Percentiles rank a stretch among this genome's conserved stretches.
These are phyloP conservation scores for Phallusia fumigata DNA, from an alignment of 23 tunicate species.

Conservation along the genomic window DNA sequence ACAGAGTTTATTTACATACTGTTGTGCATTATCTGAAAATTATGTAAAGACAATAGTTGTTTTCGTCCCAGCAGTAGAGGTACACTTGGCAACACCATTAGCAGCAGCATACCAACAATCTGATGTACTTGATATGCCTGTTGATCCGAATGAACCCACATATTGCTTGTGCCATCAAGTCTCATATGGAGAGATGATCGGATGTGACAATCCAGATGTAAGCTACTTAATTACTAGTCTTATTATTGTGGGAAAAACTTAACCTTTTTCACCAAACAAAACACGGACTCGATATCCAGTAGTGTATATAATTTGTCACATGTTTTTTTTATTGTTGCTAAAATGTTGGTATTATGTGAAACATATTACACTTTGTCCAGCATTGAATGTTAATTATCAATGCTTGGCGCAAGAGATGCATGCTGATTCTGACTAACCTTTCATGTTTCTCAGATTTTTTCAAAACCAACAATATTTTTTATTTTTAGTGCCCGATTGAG, in stretches of 20 bases:
- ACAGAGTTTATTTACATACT: too few species aligned
- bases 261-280: too few species aligned
- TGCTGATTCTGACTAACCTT: too few species aligned
- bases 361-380: too few species aligned
- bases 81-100: constrained; percentile 16
- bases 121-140: constrained; percentile 95
- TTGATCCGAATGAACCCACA: constrained; percentile 99
- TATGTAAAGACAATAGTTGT: background rate
- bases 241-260: background rate
- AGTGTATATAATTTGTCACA: too few species aligned
- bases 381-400: too few species aligned
- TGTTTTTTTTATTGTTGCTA: too few species aligned
- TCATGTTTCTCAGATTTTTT: too few species aligned
- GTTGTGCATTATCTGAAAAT: background rate
- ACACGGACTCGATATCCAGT: too few species aligned
- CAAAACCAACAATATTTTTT: too few species aligned
- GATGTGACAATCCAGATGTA: constrained; percentile 94
- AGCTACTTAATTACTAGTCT: background rate
- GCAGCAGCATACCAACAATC: constrained; percentile 70
- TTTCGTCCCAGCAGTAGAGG: background rate
- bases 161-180: constrained; percentile 97
- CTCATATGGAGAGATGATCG: constrained; percentile 98
- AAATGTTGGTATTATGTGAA: too few species aligned
- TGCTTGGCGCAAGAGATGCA: too few species aligned
- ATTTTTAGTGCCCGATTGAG: constrained; percentile 82